A percentile compares a stretch with the other conserved stretches of the same genome.
phyloP scores from a whole-genome alignment of 2,797 vertebrate species.

The Thripadectes ignobilis region DNA sequence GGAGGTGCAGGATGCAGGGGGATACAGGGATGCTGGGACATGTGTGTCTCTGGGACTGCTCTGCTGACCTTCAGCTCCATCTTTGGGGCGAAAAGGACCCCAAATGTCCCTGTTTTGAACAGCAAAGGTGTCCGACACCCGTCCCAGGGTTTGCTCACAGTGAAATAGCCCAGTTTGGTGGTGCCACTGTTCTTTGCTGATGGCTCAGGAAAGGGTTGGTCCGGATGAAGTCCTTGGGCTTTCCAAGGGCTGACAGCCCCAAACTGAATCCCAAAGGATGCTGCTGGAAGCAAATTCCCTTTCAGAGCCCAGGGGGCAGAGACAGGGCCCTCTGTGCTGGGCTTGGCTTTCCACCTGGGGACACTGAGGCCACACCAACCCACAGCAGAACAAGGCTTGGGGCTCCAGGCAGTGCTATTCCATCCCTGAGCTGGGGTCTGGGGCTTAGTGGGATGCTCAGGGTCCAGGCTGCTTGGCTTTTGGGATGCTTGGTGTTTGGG shows the following conservation, averaged over 20 bases:
- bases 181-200: fast-evolving
- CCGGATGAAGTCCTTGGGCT: not conserved
- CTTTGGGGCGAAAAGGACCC: not conserved
- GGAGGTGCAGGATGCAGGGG: not conserved
- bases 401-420: not conserved
- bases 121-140: not conserved
- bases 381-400: fast-evolving
- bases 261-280: fast-evolving
- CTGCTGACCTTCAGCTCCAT: not conserved
- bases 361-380: not conserved
- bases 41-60: not conserved
- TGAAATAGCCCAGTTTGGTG: fast-evolving
- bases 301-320: not conserved
- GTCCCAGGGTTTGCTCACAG: not conserved
- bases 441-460: fast-evolving
- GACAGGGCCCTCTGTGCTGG: fast-evolving
- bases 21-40: not conserved
- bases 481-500: not conserved
- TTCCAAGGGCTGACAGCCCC: not conserved
- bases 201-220: not conserved
- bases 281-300: not conserved
- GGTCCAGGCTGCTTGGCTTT: not conserved
- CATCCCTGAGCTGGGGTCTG: fast-evolving
- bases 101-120: not conserved
- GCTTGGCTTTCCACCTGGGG: not conserved